Evolutionary conservation across 2,888 invertebrate species (phyloP).

Genomic region (Tyria jacobaeae): DNA sequence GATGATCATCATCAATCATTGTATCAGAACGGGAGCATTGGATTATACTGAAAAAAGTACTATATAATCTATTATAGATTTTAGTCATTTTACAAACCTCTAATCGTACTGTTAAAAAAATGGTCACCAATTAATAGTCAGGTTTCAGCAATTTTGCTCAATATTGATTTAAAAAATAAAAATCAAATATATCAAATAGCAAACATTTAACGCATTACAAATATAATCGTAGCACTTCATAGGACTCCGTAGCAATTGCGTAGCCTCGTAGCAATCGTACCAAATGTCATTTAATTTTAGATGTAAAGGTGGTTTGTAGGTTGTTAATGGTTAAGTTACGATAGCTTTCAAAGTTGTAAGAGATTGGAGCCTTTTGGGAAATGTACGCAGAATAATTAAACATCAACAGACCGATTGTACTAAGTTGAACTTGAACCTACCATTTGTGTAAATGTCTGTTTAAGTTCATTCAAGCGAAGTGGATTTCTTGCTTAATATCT

Average conservation of each 20-base stretch:
- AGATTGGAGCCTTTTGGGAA: constrained; percentile 10
- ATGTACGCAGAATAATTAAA: constrained; percentile 13
- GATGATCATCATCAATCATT: no score
- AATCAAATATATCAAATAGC: background rate
- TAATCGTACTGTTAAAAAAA: no score
- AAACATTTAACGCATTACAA: background rate
- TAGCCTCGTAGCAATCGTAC: constrained; percentile 7
- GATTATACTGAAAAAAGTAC: no score
- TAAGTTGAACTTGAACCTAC: background rate
- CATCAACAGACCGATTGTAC: background rate
- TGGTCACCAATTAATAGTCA: no score
- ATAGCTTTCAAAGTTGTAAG: constrained; percentile 6
- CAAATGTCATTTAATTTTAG: constrained; percentile 14
- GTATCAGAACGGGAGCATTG: no score
- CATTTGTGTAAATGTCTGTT: constrained; percentile 3
- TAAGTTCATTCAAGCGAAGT: background rate
- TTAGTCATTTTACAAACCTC: no score
- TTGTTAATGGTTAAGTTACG: constrained; percentile 10
- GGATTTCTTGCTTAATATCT: background rate
- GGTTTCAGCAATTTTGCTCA: no score
- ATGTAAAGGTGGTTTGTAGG: constrained; percentile 6
- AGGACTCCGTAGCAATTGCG: background rate
- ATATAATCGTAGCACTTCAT: background rate
- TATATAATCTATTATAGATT: no score
- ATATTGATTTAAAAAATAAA: no score